These are phyloP conservation scores for Misgurnus anguillicaudatus DNA, from an alignment of 2,113 vertebrate species.

Conservation along the genomic window DNA sequence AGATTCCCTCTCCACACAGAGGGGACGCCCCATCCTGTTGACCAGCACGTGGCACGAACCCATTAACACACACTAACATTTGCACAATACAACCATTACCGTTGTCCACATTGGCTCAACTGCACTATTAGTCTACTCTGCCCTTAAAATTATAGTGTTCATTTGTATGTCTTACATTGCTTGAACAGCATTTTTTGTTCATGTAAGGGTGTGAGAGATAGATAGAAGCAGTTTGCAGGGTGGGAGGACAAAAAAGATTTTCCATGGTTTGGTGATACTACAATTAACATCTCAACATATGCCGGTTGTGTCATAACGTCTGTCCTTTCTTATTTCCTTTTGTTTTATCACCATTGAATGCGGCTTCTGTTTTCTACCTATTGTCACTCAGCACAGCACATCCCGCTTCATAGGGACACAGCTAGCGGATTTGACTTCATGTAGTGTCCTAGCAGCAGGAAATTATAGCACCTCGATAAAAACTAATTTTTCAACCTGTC, in stretches of 20 bases:
- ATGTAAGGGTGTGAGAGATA: background rate
- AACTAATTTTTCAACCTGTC: constrained; percentile 26
- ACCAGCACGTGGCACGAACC: constrained; percentile 53
- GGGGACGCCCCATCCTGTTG: constrained; percentile 64
- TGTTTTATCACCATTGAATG: background rate
- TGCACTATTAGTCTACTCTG: constrained; percentile 38
- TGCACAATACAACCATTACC: constrained; percentile 27
- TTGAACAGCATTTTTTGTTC: no score
- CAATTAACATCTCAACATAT: background rate
- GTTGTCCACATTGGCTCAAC: constrained; percentile 25
- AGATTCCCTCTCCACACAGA: constrained; percentile 71
- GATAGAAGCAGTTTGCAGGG: background rate
- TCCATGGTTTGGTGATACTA: constrained; percentile 1
- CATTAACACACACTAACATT: constrained; percentile 38
- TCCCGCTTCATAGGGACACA: background rate
- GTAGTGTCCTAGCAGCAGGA: constrained; percentile 14
- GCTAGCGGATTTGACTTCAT: background rate
- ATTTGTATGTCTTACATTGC: constrained; percentile 2
- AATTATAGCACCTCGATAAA: constrained; percentile 14
- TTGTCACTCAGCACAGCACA: background rate
- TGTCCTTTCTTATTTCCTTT: background rate
- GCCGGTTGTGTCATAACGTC: background rate
- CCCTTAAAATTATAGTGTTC: constrained; percentile 9
- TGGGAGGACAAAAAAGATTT: constrained; percentile 27
- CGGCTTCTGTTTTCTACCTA: background rate